phyloP scores from a whole-genome alignment of 2,113 vertebrate genomes.

The Onychostoma macrolepis region DNA sequence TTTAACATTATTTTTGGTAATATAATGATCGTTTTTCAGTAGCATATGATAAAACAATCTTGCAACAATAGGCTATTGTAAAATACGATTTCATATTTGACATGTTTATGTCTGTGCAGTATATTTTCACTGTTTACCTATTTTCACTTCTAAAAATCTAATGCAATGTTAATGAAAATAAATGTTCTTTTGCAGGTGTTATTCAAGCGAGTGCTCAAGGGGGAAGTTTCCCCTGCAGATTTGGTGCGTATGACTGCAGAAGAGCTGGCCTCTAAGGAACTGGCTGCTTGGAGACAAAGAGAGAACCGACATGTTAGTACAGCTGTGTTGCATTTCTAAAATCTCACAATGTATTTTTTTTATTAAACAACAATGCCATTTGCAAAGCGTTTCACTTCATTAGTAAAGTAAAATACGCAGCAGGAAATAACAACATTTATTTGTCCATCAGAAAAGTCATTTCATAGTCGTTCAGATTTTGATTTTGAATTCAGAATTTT shows the following conservation, averaged over 20 bases:
- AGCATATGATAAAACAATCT: too few relatives aligned
- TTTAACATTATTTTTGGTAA: background rate
- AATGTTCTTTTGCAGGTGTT: slow-evolving; percentile 79
- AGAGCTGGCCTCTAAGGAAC: slow-evolving; percentile 95
- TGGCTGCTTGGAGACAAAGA: slow-evolving; percentile 96
- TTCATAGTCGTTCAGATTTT: background rate
- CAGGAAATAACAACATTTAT: background rate
- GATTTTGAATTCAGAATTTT: background rate
- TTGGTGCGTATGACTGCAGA: slow-evolving; percentile 97
- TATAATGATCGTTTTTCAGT: background rate
- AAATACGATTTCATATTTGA: background rate
- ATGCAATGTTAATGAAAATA: background rate
- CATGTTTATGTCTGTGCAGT: background rate
- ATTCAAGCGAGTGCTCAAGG: slow-evolving; percentile 93
- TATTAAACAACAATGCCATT: background rate
- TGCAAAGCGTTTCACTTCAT: background rate
- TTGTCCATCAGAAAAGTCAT: background rate
- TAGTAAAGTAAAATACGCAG: background rate
- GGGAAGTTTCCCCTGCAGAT: slow-evolving; percentile 92
- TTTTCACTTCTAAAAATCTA: background rate
- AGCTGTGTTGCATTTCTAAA: background rate
- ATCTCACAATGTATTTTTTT: background rate
- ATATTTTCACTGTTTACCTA: background rate
- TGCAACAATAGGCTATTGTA: background rate
- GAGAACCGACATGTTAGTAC: slow-evolving; percentile 94